Evolutionary conservation across 2,113 vertebrate species (phyloP).

Genomic region (Chascanopsetta lugubris): DNA sequence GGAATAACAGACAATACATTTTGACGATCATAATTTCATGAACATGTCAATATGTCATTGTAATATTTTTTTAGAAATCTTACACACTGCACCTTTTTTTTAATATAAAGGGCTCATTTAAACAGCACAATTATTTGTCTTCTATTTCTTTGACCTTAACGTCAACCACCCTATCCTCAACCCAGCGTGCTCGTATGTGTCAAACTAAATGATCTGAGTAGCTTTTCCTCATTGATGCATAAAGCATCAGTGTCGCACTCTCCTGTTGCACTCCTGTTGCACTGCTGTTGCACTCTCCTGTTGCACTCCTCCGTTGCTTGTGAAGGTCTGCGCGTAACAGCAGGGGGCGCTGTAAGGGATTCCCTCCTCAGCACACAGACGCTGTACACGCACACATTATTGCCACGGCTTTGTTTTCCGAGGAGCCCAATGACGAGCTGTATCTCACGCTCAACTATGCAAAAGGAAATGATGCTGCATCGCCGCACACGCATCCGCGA

Average conservation of each 20-base stretch:
- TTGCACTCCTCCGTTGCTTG: not conserved
- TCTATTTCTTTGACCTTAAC: too few relatives aligned
- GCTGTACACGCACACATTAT: not conserved
- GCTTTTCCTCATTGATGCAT: not conserved
- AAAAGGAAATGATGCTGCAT: slow-evolving; percentile 20
- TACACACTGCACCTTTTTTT: too few relatives aligned
- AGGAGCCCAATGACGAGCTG: slow-evolving; percentile 9
- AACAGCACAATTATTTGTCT: too few relatives aligned
- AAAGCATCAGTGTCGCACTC: too few relatives aligned
- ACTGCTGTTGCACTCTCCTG: too few relatives aligned
- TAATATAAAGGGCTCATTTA: too few relatives aligned
- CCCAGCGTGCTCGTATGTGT: not conserved
- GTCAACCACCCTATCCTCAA: not conserved
- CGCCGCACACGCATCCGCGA: not conserved
- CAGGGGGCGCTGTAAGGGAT: slow-evolving; percentile 28
- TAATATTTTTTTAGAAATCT: too few relatives aligned
- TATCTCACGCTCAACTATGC: slow-evolving; percentile 56
- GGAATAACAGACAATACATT: too few relatives aligned
- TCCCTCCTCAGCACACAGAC: slow-evolving; percentile 10
- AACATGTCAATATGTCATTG: too few relatives aligned
- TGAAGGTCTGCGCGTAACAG: slow-evolving; percentile 17
- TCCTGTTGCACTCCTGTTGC: slow-evolving; percentile 1
- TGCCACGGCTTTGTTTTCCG: slow-evolving; percentile 6
- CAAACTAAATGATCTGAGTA: not conserved
- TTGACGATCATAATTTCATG: too few relatives aligned